phyloP scores from a whole-genome alignment of 2,888 invertebrate genomes.

The Nephrotoma appendiculata region DNA sequence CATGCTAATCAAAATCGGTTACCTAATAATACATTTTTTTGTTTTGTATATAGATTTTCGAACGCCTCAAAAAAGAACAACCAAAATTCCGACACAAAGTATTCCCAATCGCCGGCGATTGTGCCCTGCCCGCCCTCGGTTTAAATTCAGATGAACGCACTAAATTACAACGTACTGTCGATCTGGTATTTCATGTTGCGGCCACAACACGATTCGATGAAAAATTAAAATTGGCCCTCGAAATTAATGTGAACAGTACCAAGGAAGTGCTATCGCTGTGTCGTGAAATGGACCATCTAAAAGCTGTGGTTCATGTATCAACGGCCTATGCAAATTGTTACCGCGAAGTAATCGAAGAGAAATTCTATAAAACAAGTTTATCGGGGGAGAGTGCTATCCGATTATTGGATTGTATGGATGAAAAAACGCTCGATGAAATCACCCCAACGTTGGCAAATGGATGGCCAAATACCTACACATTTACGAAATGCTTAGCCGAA shows the following conservation, averaged over 20 bases:
- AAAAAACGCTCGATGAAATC: conserved; percentile 25
- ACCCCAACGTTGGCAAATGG: conserved; percentile 23
- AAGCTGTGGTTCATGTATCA: conserved; percentile 48
- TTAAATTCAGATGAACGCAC: conserved; percentile 25
- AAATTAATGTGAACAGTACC: conserved; percentile 54
- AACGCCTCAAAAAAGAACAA: conserved; percentile 15
- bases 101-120: conserved; percentile 29
- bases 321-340: conserved; percentile 54
- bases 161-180: conserved; percentile 23
- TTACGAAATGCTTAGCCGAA: conserved; percentile 57
- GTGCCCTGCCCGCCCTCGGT: conserved; percentile 25
- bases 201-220: conserved; percentile 75
- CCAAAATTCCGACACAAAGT: conserved; percentile 28
- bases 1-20: no score
- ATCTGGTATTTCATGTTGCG: conserved; percentile 71
- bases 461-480: conserved; percentile 58
- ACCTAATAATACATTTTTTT: not conserved
- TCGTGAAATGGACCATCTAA: conserved; percentile 44
- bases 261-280: conserved; percentile 47
- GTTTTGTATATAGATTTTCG: conserved; percentile 11
- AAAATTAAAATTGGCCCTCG: conserved; percentile 46
- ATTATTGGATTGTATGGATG: conserved; percentile 23
- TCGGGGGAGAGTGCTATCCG: conserved; percentile 25
- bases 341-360: conserved; percentile 25
- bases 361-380: conserved; percentile 28